Conservation (phyloP, 2,113 vertebrate genomes). For the Rhinichthys klamathensis region DNA sequence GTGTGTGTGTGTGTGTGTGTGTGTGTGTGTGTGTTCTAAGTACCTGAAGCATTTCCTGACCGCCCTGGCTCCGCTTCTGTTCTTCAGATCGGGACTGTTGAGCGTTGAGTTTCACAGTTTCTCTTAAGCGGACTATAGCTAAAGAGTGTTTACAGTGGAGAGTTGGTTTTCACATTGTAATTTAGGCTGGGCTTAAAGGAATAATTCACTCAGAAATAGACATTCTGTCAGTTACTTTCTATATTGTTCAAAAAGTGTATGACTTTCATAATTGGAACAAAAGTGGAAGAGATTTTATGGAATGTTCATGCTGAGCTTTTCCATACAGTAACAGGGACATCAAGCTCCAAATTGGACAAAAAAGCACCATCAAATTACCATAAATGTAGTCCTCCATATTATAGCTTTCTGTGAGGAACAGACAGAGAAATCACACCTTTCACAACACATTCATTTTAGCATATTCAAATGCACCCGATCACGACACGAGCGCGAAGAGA, state of each 20-base stretch:
- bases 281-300: not conserved
- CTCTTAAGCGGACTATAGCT: not conserved
- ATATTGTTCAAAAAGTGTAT: not conserved
- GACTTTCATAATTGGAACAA: not conserved
- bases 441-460: not conserved
- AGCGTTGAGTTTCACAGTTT: not conserved
- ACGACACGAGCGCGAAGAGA: not conserved
- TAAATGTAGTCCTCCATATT: not conserved
- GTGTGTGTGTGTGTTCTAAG: not conserved
- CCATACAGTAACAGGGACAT: not conserved
- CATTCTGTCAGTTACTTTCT: not conserved
- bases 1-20: too few species aligned
- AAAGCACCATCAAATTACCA: not conserved
- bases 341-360: not conserved
- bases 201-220: not conserved
- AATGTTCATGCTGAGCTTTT: not conserved
- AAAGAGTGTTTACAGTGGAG: not conserved
- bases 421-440: not conserved
- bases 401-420: not conserved
- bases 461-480: not conserved
- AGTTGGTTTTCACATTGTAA: not conserved
- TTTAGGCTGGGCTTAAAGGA: not conserved
- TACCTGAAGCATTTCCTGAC: conserved; percentile 1
- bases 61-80: conserved; percentile 31
- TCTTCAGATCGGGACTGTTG: not conserved